Evolutionary conservation across 2,113 vertebrate genomes (phyloP).

Genomic region (Agelaius phoeniceus): DNA sequence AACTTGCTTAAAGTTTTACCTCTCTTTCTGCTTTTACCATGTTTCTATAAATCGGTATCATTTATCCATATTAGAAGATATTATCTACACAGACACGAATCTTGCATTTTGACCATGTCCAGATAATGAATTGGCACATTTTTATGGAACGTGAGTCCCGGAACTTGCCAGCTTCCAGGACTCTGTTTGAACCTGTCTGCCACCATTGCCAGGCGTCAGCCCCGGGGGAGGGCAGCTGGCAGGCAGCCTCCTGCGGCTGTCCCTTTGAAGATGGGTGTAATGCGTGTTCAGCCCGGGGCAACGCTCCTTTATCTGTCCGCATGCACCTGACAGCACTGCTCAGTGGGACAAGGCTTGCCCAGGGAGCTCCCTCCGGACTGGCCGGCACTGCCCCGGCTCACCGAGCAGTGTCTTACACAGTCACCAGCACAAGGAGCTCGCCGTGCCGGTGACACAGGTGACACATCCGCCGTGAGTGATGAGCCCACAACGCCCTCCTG

Average conservation of each 20-base stretch:
- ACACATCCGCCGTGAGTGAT: background rate
- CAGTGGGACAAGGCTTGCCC: background rate
- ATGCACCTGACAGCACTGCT: background rate
- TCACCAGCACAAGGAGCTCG: background rate
- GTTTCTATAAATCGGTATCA: background rate
- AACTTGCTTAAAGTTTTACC: background rate
- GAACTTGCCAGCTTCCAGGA: background rate
- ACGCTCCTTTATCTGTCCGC: background rate
- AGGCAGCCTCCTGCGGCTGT: background rate
- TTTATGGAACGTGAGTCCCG: background rate
- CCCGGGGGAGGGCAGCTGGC: background rate
- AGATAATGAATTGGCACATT: background rate
- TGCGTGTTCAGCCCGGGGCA: background rate
- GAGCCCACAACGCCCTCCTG: background rate
- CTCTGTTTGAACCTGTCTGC: background rate
- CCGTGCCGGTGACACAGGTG: background rate
- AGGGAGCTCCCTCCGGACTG: background rate
- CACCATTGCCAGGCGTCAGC: background rate
- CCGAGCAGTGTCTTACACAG: fast-evolving
- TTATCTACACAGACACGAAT: background rate
- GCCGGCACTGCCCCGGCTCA: background rate
- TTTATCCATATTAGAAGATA: background rate
- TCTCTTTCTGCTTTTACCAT: background rate
- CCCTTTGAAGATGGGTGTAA: background rate
- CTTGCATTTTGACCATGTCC: background rate